A percentile compares a stretch with the other conserved stretches of the same genome.
Conservation (phyloP, 2,797 vertebrate genomes). For the Manis crassicaudata region DNA sequence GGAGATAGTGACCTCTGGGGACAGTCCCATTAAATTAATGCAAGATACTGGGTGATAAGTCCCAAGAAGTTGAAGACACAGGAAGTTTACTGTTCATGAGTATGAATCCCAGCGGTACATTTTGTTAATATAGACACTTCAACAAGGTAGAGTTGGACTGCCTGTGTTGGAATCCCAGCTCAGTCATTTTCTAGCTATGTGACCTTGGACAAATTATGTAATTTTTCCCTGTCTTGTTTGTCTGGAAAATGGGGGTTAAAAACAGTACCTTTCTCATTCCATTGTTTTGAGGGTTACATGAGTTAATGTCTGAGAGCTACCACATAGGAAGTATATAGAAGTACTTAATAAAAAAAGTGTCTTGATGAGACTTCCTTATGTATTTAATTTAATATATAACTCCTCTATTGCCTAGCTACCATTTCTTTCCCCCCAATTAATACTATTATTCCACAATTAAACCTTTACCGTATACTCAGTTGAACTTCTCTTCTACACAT, state of each 20-base stretch:
- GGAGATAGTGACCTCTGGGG: background rate
- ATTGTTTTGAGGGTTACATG: slow-evolving; percentile 42
- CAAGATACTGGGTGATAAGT: background rate
- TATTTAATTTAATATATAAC: background rate
- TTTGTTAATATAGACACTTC: background rate
- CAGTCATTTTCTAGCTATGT: slow-evolving; percentile 12
- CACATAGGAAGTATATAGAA: background rate
- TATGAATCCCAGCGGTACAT: background rate
- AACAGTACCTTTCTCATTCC: background rate
- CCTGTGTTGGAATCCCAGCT: background rate
- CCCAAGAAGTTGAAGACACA: background rate
- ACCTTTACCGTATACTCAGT: background rate
- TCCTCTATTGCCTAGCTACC: background rate
- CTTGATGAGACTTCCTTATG: background rate
- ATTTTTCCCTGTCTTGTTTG: slow-evolving; percentile 23
- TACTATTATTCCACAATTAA: slow-evolving; percentile 4
- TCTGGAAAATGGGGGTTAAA: slow-evolving; percentile 44
- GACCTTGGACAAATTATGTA: background rate
- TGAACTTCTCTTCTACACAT: background rate
- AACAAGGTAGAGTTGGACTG: background rate
- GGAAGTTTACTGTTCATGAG: background rate
- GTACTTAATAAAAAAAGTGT: slow-evolving; percentile 48
- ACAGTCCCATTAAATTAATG: background rate
- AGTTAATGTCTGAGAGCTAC: slow-evolving; percentile 24
- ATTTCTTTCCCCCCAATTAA: background rate